Evolutionary conservation across 64 coral and sea anemone species (phyloP).

Genomic region (Montipora foliosa): DNA sequence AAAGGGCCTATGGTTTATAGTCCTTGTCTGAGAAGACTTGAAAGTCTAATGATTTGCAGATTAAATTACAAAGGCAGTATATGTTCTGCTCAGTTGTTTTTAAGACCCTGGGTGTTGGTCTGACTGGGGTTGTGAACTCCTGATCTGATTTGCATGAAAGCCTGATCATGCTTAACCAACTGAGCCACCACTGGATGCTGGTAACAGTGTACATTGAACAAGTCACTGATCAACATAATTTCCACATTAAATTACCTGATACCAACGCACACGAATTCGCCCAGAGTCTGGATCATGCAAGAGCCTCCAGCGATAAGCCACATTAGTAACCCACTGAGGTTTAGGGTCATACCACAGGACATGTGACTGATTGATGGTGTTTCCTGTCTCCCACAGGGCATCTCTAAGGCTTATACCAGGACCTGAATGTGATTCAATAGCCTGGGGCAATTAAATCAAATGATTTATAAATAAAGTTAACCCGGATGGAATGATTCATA

Average conservation of each 20-base stretch:
- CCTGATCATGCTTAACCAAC: too few species aligned
- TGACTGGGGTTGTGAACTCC: too few species aligned
- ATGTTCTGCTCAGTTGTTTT: too few species aligned
- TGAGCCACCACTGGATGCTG: too few species aligned
- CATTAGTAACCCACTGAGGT: not conserved
- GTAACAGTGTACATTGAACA: not conserved
- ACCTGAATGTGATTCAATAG: constrained; percentile 31
- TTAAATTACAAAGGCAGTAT: too few species aligned
- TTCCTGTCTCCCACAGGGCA: constrained; percentile 62
- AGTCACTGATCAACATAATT: not conserved
- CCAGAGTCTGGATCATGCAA: constrained; percentile 55
- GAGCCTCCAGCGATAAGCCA: constrained; percentile 46
- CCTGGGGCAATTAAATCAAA: not conserved
- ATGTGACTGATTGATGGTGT: constrained; percentile 52
- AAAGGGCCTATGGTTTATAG: too few species aligned
- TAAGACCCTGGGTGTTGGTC: too few species aligned
- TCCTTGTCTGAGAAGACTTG: too few species aligned
- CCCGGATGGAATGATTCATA: too few species aligned
- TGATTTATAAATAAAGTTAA: not conserved
- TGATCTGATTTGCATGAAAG: too few species aligned
- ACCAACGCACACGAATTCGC: constrained; percentile 53
- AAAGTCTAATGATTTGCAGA: too few species aligned
- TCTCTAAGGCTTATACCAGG: constrained; percentile 36
- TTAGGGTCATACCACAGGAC: constrained; percentile 40
- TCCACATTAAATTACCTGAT: constrained; percentile 5